Base-by-base conservation (phyloP, 2,888 invertebrate genomes). In the Amiota minor region DNA sequence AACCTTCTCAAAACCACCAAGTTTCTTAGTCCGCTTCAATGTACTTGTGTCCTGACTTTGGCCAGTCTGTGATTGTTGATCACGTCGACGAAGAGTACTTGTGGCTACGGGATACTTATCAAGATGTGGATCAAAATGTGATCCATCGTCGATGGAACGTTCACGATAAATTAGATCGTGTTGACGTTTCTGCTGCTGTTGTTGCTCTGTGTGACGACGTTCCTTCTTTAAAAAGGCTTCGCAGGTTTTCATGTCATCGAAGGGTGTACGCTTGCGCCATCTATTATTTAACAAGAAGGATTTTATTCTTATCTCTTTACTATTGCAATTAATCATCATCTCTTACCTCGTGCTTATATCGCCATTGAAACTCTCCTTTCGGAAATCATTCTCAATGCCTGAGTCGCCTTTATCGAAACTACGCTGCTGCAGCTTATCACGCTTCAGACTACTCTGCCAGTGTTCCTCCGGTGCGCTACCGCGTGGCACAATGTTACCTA, bases 351-450 rank as follows among this genome's bases (percentile, higher is more conserved):
- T 86, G 72, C 84, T 87, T 35, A 92, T 87, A 74, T 92, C 92
- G 18, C 91, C 91, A 80, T 91, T 92, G 74, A 89, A 89, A 0
- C 94, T 94, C 81, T 95, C 94, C 77, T 94, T 92, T 70, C 94
- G 92, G 82, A 94, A 94, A 88, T 95, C 95, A 79, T 95, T 95
- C 85, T 95, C 95, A 77, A 95, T 95, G 0, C 95, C 95, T 0
- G 95, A 95, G 89, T 95, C 95, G 2, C 87, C 92, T 90, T 86
- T 93, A 90, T 81, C 92, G 89, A 90, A 90, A 77, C 90, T 90
- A 46, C 89, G 84, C 77, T 90, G 90, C 76, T 89, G 89, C 71
- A 88, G 78, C 73, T 89, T 89, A 73, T 92, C 92, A 46, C 91
- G 91, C 79, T 92, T 93, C 49, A 92, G 90, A 72, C 86, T 89